Conservation (phyloP, 2,797 vertebrate species). For the Eidolon dupreanum region DNA sequence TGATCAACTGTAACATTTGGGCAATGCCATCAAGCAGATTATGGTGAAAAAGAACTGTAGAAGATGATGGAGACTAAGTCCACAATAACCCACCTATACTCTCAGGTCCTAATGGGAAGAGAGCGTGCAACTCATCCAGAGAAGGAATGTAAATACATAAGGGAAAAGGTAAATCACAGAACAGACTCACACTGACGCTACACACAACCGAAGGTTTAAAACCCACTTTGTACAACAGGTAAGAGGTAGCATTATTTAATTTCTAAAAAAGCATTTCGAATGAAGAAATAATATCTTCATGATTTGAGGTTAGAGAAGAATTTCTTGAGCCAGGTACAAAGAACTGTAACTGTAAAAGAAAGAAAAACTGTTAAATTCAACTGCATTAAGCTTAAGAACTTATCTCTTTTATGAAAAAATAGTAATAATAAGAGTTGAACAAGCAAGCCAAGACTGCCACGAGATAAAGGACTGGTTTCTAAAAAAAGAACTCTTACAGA, state of each 20-base stretch:
- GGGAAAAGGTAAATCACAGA: constrained; percentile 91
- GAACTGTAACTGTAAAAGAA: neutral
- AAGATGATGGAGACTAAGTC: constrained; percentile 87
- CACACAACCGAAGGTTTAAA: neutral
- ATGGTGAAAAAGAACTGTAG: constrained; percentile 92
- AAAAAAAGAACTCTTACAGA: neutral
- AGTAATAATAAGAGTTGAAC: neutral
- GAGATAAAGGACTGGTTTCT: neutral
- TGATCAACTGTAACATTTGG: constrained; percentile 90
- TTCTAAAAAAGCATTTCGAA: constrained; percentile 3
- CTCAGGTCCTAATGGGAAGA: constrained; percentile 90
- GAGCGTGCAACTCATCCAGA: constrained; percentile 90
- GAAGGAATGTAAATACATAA: constrained; percentile 91
- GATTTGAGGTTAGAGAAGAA: neutral
- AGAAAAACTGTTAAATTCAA: constrained; percentile 2
- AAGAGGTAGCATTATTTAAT: neutral
- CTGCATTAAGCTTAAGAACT: neutral
- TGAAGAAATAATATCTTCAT: constrained; percentile 1
- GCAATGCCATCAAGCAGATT: constrained; percentile 90
- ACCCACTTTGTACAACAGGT: neutral
- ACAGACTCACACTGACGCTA: neutral
- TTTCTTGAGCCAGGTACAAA: constrained; percentile 5
- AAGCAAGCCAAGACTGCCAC: neutral
- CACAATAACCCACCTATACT: constrained; percentile 84
- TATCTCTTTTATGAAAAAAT: neutral